Evolutionary conservation across 2,797 vertebrate species (phyloP).

Genomic region (Falco columbarius): DNA sequence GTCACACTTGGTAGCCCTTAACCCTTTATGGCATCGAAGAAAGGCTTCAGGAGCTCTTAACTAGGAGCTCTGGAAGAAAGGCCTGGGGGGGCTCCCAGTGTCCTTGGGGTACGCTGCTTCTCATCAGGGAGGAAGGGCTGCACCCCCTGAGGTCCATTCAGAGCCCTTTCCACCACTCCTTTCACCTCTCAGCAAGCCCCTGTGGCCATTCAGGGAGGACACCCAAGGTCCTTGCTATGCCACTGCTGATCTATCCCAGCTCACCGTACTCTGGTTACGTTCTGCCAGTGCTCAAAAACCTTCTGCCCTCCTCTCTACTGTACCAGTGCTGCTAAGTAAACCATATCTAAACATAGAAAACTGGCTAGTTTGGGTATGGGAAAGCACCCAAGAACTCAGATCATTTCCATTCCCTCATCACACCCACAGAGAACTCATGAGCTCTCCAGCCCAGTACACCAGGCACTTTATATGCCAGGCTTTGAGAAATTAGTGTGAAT

Average conservation of each 20-base stretch:
- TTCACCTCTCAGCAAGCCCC: not conserved
- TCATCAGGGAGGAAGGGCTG: not conserved
- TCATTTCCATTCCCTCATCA: slow-evolving; percentile 49
- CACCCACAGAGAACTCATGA: slow-evolving; percentile 29
- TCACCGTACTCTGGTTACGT: not conserved
- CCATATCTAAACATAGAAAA: slow-evolving; percentile 42
- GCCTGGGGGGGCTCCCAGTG: too few relatives aligned
- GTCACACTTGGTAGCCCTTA: not conserved
- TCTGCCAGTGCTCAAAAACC: not conserved
- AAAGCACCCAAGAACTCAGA: slow-evolving; percentile 60
- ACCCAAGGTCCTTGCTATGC: not conserved
- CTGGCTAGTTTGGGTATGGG: slow-evolving; percentile 36
- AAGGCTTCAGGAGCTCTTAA: not conserved
- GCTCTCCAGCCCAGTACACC: not conserved
- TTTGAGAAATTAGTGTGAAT: not conserved
- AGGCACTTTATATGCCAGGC: not conserved
- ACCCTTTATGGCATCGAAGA: not conserved
- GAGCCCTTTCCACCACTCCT: not conserved
- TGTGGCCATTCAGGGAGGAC: not conserved
- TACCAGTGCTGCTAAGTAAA: slow-evolving; percentile 25
- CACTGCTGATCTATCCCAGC: not conserved
- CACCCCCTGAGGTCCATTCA: not conserved
- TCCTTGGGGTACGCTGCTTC: not conserved
- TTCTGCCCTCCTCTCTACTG: not conserved
- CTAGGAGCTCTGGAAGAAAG: not conserved